These are phyloP conservation scores for Microctenopoma steveboyesi DNA, from an alignment of 2,797 vertebrate genomes.

Conservation along the genomic window DNA sequence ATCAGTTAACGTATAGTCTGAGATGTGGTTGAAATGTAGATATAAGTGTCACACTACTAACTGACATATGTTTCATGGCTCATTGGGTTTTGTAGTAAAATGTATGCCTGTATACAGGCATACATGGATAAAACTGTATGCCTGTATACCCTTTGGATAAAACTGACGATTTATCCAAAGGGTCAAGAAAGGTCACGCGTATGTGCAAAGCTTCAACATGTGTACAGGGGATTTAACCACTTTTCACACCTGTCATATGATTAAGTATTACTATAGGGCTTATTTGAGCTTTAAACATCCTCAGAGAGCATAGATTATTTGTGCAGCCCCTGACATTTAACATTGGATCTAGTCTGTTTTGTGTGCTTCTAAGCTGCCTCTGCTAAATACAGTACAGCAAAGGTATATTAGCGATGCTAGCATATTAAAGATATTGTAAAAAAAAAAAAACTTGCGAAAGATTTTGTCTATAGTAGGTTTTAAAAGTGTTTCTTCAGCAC, in stretches of 20 bases:
- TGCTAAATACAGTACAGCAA: neutral
- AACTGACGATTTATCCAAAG: too few relatives aligned
- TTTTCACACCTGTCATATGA: conserved; percentile 23
- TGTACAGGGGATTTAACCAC: neutral
- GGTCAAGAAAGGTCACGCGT: too few relatives aligned
- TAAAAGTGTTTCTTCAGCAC: neutral
- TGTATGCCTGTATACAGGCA: too few relatives aligned
- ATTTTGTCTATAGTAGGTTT: neutral
- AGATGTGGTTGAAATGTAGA: too few relatives aligned
- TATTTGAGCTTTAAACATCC: conserved; percentile 25
- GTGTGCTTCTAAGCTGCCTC: neutral
- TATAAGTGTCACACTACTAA: too few relatives aligned
- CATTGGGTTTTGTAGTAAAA: too few relatives aligned
- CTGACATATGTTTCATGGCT: too few relatives aligned
- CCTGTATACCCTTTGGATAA: too few relatives aligned
- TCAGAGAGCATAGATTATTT: neutral
- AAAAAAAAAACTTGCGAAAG: neutral
- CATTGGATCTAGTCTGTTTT: neutral
- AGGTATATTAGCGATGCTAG: neutral
- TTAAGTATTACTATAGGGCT: conserved; percentile 20
- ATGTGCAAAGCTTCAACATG: too few relatives aligned
- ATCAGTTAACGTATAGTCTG: too few relatives aligned
- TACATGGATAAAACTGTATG: too few relatives aligned
- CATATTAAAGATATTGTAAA: neutral
- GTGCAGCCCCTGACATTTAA: neutral